Evolutionary conservation across 2,888 invertebrate species (phyloP), one percentile per base, ranked within the genome.

Genomic region (Eupithecia vulgata): DNA sequence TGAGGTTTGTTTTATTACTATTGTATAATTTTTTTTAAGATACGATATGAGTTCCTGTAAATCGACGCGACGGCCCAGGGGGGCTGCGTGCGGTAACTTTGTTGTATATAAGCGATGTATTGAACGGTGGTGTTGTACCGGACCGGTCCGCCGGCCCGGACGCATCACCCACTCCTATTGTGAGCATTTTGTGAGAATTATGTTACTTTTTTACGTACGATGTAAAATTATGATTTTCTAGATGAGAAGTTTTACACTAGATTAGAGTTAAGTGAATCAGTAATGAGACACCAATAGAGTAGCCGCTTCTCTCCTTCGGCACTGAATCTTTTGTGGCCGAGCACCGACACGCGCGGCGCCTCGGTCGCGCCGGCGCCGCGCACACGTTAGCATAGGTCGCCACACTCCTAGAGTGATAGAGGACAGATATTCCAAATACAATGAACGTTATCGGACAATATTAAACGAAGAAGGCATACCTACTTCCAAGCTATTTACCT

Each of bases 31-130:
- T 91, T 67, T 90, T 91, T 93, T 93, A 94, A 92, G 93, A 93
- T 90, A 91, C 92, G 90, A 94, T 94, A 94, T 94, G 94, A 94
- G 94, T 95, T 95, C 95, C 95, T 94, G 94, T 93, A 91, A 86
- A 90, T 89, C 88, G 88, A 88, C 87, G 91, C 91, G 90, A 81
- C 81, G 82, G 88, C 87, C 87, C 79, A 71, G 72, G 76, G 86
- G 89, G 88, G 89, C 37, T 80, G 61, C 88, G 90, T 88, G 84
- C 90, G 84, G 80, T 84, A 81, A 89, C 89, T 89, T 91, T 89
- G 91, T 93, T 93, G 91, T 93, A 93, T 90, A 93, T 94, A 92
- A 92, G 91, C 90, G 90, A 91, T 88, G 87, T 90, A 88, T 86
- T 74, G 82, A 85, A 82, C 83, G 87, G 88, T 83, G 87, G 86